Percentiles rank a stretch among this genome's conserved stretches.
These are phyloP conservation scores for Raja brachyura DNA, from an alignment of 2,113 vertebrate species.

Conservation along the genomic window DNA sequence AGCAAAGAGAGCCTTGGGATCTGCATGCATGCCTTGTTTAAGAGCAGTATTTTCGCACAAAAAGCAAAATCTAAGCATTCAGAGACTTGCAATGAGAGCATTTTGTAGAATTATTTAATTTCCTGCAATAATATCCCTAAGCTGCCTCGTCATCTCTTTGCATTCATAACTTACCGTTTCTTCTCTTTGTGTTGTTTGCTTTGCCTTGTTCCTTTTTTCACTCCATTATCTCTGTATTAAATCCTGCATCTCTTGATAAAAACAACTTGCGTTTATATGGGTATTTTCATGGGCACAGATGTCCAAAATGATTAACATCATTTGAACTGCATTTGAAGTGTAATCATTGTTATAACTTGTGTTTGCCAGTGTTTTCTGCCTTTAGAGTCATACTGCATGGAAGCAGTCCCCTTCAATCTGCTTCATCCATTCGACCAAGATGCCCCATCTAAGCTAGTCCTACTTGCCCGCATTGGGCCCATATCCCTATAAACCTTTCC, in stretches of 20 bases:
- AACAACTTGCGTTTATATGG: background rate
- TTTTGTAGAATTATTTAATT: constrained; percentile 20
- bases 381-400: background rate
- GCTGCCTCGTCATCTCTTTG: background rate
- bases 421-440: too few relatives aligned
- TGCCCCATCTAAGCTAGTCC: too few relatives aligned
- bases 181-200: background rate
- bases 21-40: background rate
- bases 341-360: background rate
- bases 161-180: background rate
- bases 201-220: background rate
- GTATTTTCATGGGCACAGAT: too few relatives aligned
- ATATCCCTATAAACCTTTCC: too few relatives aligned
- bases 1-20: background rate
- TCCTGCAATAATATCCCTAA: background rate
- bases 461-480: too few relatives aligned
- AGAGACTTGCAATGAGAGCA: background rate
- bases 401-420: too few relatives aligned
- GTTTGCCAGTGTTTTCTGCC: background rate
- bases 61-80: constrained; percentile 19
- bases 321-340: background rate
- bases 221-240: background rate
- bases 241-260: background rate
- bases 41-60: background rate
- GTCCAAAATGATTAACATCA: background rate